Evolutionary conservation across 2,113 vertebrate genomes (phyloP), one percentile per base, ranked within the genome.

Genomic region (Labeo rohita): DNA sequence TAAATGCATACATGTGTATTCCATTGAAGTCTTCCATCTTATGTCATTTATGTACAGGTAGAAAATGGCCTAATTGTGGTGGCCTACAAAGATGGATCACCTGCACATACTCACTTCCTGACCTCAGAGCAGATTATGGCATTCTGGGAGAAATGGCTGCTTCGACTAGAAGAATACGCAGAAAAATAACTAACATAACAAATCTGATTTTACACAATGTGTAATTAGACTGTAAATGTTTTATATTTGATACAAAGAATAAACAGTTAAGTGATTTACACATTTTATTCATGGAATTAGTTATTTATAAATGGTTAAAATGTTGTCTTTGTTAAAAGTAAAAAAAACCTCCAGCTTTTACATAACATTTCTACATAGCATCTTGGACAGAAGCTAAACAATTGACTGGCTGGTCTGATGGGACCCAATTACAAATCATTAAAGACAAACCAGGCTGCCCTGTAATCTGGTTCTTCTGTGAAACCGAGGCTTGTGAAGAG

Each of bases 41-140:
- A 49, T 23, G 21, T 74, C 80, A 18, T 73, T 63, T 80, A 56
- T 47, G 6, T 77, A 12, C 89, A 99, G 97, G 96, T 99, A 84
- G 92, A 92, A 68, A 95, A 94, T 79, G 97, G 98, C n/a, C 94
- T 99, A 75, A 95, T 99, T 18, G 98, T 99, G 39, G 94, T 99
- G 6, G 97, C 97, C 49, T 99, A 99, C 88, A 98, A 98, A 90
- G 95, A 99, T 0, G 98, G 98, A 6, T 96, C 95, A 4, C 97
- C 97, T 0, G 98, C 96, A 0, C 97, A 99, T 0, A 85, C 95
- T 0, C 98, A 99, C 85, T 92, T 95, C 91, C 92, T 99, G 93
- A 93, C 92, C 74, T 83, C 92, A 0, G 87, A 95, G 10, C 92
- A 96, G 23, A 97, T 97, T 89, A 91, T 80, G 0, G 89, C 94